Evolutionary conservation across 2,113 vertebrate genomes (phyloP).

Genomic region (Microtus ochrogaster): DNA sequence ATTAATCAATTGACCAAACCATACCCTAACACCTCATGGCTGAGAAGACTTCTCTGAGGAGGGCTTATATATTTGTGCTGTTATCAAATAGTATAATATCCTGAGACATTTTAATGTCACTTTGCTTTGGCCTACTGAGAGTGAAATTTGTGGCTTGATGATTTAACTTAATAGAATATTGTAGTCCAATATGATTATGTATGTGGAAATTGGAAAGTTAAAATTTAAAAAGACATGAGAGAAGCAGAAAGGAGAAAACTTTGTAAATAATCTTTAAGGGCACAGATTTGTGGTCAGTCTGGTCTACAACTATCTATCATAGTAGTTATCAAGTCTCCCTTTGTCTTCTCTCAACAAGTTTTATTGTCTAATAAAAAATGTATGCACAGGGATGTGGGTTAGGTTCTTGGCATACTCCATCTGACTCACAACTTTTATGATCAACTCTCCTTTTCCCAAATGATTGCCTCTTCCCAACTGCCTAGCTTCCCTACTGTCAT

Average conservation of each 20-base stretch:
- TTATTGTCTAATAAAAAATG: slow-evolving; percentile 29
- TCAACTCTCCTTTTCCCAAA: background rate
- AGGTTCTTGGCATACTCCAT: slow-evolving; percentile 21
- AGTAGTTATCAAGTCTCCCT: background rate
- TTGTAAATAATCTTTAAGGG: background rate
- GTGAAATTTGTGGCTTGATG: slow-evolving; percentile 3
- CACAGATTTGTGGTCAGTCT: background rate
- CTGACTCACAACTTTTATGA: slow-evolving; percentile 3
- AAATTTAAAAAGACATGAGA: background rate
- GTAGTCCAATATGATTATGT: slow-evolving; percentile 7
- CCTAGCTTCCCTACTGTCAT: background rate
- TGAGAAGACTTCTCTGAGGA: background rate
- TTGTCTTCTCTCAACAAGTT: background rate
- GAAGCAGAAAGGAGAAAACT: background rate
- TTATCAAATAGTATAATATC: background rate
- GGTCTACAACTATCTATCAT: background rate
- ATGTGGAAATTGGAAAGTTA: background rate
- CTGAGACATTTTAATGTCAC: background rate
- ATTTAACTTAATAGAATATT: slow-evolving; percentile 29
- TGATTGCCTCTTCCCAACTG: background rate
- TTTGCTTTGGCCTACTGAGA: background rate
- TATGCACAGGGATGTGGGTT: background rate
- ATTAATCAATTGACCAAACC: background rate
- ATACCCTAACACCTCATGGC: background rate
- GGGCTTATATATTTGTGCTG: background rate